Conservation (phyloP, 2,113 vertebrate species). For the Tetrax tetrax region DNA sequence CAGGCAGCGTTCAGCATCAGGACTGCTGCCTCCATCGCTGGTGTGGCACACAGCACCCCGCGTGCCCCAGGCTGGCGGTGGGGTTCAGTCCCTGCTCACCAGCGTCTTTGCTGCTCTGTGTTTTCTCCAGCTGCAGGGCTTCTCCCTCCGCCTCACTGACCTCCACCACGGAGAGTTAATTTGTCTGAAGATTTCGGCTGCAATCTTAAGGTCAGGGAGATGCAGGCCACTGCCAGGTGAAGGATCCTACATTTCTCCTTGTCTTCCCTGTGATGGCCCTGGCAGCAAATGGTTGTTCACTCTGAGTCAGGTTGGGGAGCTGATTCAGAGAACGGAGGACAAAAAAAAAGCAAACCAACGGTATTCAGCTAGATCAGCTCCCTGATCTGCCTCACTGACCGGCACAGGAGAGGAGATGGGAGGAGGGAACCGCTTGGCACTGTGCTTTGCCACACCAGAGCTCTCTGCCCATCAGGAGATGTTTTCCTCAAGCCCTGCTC, state of each 20-base stretch:
- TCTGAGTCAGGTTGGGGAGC: neutral
- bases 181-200: neutral
- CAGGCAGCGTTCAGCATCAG: fast-evolving
- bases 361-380: neutral
- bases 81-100: no score
- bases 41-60: neutral
- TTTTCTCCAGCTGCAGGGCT: neutral
- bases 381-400: neutral
- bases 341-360: neutral
- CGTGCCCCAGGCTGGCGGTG: fast-evolving
- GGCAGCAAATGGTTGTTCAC: neutral
- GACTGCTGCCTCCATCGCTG: neutral
- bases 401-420: neutral
- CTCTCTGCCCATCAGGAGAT: neutral
- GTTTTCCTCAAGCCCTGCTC: neutral
- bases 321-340: neutral
- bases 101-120: neutral
- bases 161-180: fast-evolving
- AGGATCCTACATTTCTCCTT: neutral
- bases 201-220: neutral
- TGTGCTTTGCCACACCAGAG: neutral
- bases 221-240: neutral
- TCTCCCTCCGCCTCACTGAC: neutral
- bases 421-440: neutral
- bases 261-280: neutral